Conservation (phyloP, 2,113 vertebrate species). For the Hydrochoerus hydrochaeris region DNA sequence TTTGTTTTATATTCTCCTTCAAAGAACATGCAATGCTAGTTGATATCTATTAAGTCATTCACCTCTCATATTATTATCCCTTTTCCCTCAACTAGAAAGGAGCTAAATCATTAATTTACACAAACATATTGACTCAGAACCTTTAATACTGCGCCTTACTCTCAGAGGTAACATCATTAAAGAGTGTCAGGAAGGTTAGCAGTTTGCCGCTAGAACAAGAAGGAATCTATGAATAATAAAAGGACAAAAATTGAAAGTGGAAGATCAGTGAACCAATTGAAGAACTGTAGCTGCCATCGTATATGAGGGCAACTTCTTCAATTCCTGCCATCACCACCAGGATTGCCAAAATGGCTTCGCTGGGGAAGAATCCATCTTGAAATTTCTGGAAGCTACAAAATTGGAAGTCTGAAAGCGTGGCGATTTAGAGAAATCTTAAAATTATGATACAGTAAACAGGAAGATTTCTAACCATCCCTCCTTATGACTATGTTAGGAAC, state of each 20-base stretch:
- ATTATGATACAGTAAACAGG: rapidly evolving
- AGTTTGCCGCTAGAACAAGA: neutral
- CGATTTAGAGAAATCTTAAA: neutral
- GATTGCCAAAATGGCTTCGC: neutral
- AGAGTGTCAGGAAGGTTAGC: neutral
- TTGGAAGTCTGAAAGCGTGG: neutral
- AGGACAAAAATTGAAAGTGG: neutral
- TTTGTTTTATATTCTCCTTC: neutral
- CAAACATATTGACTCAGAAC: neutral
- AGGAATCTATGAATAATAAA: neutral
- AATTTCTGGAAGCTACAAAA: neutral
- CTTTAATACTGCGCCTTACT: neutral
- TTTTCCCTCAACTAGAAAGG: neutral
- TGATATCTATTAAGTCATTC: neutral
- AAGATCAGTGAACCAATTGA: neutral
- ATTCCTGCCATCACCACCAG: neutral
- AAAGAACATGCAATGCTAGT: neutral
- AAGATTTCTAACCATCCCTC: neutral
- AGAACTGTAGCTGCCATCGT: neutral
- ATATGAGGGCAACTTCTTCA: neutral
- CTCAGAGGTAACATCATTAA: neutral
- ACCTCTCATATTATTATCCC: neutral
- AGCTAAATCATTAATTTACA: constrained; percentile 17
- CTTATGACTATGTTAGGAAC: neutral
- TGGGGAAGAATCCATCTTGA: neutral